Conservation (phyloP, 2,797 vertebrate genomes). For the Rallus crepitans region DNA sequence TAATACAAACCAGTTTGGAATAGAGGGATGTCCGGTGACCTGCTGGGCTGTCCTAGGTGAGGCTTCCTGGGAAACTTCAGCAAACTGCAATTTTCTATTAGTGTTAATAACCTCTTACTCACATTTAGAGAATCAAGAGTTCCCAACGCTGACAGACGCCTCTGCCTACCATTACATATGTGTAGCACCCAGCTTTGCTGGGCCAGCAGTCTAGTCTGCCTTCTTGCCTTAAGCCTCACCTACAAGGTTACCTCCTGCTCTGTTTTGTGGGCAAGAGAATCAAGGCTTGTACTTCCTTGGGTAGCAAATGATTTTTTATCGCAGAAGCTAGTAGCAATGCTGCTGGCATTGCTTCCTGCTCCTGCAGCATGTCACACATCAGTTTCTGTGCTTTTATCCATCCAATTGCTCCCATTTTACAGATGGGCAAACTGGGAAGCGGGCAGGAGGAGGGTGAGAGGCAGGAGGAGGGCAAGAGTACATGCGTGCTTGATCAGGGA, state of each 20-base stretch:
- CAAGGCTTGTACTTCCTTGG: accelerated
- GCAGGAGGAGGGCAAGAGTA: neutral
- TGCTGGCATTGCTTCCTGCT: neutral
- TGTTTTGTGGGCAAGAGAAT: neutral
- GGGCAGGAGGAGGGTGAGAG: neutral
- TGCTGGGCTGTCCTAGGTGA: conserved; percentile 16
- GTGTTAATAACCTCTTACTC: conserved; percentile 42
- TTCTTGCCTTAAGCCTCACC: neutral
- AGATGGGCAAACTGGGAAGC: neutral
- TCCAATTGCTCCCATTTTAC: accelerated
- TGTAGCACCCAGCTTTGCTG: accelerated
- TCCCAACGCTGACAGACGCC: neutral
- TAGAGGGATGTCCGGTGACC: neutral
- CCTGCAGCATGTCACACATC: neutral
- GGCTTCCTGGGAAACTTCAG: conserved; percentile 13
- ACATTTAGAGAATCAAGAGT: neutral
- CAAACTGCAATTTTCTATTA: conserved; percentile 23
- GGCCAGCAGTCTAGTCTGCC: neutral
- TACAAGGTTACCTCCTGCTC: neutral
- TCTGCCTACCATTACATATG: neutral
- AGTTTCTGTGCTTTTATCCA: neutral
- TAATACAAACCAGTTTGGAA: conserved; percentile 50
- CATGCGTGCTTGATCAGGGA: neutral
- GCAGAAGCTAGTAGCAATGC: neutral
- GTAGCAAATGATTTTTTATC: neutral